A percentile compares a stretch with the other conserved stretches of the same genome.
Evolutionary conservation across 64 coral and sea anemone genomes (phyloP).

Genomic region (Actinia tenebrosa): DNA sequence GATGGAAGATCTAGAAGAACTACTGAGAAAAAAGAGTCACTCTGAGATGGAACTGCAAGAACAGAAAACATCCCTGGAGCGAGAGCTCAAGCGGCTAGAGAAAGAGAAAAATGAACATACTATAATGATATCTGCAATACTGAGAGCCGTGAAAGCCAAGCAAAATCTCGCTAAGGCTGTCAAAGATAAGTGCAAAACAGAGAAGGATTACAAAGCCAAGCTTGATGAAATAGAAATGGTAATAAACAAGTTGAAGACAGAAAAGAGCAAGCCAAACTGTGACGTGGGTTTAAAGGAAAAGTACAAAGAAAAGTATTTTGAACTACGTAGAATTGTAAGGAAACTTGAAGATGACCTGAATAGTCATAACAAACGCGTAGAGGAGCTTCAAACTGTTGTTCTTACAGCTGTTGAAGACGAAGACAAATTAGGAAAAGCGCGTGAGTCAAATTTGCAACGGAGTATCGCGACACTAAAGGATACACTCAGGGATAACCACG

Average conservation of each 20-base stretch:
- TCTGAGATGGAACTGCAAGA: background rate
- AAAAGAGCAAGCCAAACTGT: background rate
- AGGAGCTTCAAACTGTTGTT: background rate
- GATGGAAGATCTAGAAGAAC: background rate
- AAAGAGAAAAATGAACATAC: background rate
- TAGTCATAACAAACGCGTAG: background rate
- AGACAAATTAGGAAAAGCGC: background rate
- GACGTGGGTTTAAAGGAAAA: conserved; percentile 8
- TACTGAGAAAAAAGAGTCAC: background rate
- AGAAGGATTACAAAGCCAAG: background rate
- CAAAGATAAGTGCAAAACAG: background rate
- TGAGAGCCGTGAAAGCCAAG: background rate
- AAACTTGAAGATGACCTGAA: background rate
- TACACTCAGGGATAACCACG: background rate
- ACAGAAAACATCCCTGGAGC: background rate
- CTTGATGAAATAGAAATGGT: background rate
- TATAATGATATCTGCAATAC: background rate
- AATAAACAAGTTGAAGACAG: background rate
- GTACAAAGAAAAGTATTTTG: background rate
- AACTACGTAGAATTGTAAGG: background rate
- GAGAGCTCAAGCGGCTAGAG: background rate
- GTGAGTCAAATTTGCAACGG: background rate
- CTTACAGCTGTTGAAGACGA: background rate
- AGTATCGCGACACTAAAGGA: background rate
- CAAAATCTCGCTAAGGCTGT: background rate